Evolutionary conservation across 2,113 vertebrate genomes (phyloP).

Genomic region (Aviceda subcristata): DNA sequence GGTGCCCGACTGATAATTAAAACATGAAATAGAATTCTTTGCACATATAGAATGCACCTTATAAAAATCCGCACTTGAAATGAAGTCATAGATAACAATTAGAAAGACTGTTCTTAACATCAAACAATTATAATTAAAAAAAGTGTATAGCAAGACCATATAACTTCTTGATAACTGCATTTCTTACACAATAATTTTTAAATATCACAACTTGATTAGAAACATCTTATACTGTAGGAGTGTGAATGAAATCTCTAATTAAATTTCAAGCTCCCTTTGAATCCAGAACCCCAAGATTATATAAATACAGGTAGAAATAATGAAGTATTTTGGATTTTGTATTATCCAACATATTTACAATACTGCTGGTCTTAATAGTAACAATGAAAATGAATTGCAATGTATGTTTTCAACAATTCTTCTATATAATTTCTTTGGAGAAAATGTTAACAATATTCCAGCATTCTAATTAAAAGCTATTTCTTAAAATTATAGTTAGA

Average conservation of each 20-base stretch:
- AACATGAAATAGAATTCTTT: neutral
- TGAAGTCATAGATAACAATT: neutral
- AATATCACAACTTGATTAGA: neutral
- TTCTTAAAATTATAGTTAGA: neutral
- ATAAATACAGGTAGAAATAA: neutral
- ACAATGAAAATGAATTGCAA: neutral
- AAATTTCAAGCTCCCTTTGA: neutral
- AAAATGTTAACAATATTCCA: neutral
- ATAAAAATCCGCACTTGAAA: neutral
- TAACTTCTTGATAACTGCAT: neutral
- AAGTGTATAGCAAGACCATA: neutral
- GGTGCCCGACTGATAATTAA: neutral
- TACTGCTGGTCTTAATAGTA: neutral
- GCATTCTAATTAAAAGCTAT: neutral
- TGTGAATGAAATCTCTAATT: neutral
- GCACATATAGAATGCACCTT: neutral
- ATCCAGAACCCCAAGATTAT: neutral
- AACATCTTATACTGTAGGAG: neutral
- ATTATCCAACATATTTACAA: neutral
- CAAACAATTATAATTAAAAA: neutral
- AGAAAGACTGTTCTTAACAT: neutral
- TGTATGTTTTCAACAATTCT: neutral
- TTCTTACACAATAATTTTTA: neutral
- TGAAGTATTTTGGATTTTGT: neutral
- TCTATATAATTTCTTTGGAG: neutral